Base-by-base conservation (phyloP, 1,140 invertebrate species). In the Epicauta chinensis region DNA sequence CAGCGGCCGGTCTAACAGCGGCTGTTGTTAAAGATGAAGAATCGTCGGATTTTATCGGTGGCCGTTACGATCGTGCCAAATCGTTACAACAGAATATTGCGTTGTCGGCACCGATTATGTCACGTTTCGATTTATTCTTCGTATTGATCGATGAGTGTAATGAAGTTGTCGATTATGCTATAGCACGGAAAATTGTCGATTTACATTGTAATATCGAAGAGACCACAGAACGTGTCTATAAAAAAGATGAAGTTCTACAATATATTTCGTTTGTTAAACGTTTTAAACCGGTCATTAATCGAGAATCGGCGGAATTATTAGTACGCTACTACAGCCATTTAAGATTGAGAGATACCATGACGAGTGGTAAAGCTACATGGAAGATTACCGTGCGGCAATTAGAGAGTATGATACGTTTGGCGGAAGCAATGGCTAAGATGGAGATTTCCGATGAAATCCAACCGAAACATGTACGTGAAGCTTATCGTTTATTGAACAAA, bases 351-450 rank as follows among this genome's bases (percentile, higher is more conserved):
- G 95, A 98, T 66, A 77, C 75, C 17, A 78, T 79, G 4, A 81
- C 83, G 15, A 77, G 81, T 1, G 75, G 79, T 3, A 84, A 83
- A 45, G 89, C 89, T 15, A 84, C 87, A 0, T 98, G 94, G 92
- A 77, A 95, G 41, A 96, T 98, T 50, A 99, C 97, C 0, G 97
- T 99, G n/a, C 77, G 97, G n/a, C 97, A 99, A 69, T 75, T 99
- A 41, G 97, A 99, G 75, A 97, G 92, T 65, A 86, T 99, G 81
- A 86, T 99, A 61, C 86, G 97, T 23, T 75, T 99, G 9, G 91
- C 94, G 3, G 97, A 99, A 75, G 93, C 89, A 9, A 87, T 97
- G 78, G 96, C 97, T 30, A 87, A 95, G 70, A 82, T 99, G 75
- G 87, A 97, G 72, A 99, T 96, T 71, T 83, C 81, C 51, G 91